Evolutionary conservation across 2,888 invertebrate genomes (phyloP).

Genomic region (Aproaerema taeniolella): DNA sequence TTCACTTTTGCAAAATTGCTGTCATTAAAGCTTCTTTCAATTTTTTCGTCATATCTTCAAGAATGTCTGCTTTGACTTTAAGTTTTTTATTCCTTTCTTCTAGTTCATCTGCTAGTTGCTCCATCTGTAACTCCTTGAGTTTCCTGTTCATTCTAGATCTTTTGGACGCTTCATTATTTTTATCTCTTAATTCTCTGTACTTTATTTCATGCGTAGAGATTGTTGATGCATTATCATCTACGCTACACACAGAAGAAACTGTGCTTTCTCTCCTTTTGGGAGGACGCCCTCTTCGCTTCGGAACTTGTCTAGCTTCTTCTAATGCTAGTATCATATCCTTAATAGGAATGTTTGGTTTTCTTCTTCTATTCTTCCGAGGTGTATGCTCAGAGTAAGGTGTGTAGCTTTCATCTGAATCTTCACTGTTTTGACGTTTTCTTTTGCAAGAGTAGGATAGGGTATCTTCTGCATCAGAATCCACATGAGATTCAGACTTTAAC

Average conservation of each 20-base stretch:
- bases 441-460: conserved; percentile 35
- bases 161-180: conserved; percentile 88
- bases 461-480: conserved; percentile 61
- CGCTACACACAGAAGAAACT: conserved; percentile 60
- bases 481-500: conserved; percentile 58
- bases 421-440: conserved; percentile 48
- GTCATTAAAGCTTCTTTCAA: conserved; percentile 81
- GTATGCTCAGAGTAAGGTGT: conserved; percentile 50
- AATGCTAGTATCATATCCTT: conserved; percentile 62
- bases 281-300: conserved; percentile 72
- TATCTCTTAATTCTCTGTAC: conserved; percentile 84
- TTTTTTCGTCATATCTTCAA: conserved; percentile 82
- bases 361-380: conserved; percentile 48
- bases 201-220: conserved; percentile 64
- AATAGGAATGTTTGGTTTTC: conserved; percentile 57
- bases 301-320: conserved; percentile 54
- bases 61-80: conserved; percentile 79
- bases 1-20: conserved; percentile 78
- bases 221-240: conserved; percentile 57
- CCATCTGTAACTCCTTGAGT: conserved; percentile 74
- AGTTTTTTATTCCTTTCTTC: conserved; percentile 80
- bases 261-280: conserved; percentile 71
- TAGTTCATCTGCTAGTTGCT: conserved; percentile 69
- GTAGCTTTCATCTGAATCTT: conserved; percentile 67
- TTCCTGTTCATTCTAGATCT: conserved; percentile 85